phyloP scores from a whole-genome alignment of 2,113 vertebrate species.

The Canis aureus region DNA sequence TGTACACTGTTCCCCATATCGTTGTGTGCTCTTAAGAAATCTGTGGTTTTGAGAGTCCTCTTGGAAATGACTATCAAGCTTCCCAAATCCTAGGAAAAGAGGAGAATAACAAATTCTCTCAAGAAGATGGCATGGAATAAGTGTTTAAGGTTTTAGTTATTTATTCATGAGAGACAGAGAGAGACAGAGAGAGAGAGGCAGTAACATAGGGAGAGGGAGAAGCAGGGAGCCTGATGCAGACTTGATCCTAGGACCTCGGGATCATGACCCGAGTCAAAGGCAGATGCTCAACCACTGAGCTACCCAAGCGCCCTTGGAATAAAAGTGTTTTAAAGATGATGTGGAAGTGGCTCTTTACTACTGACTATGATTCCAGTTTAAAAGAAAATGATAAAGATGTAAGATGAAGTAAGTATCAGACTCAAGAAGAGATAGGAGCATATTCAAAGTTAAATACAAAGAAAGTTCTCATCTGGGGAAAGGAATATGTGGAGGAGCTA shows the following conservation, averaged over 20 bases:
- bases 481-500: background rate
- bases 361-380: background rate
- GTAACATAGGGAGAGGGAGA: too few relatives aligned
- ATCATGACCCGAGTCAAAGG: too few relatives aligned
- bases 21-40: background rate
- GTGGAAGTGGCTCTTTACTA: background rate
- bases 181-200: too few relatives aligned
- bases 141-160: too few relatives aligned
- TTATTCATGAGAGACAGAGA: too few relatives aligned
- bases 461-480: background rate
- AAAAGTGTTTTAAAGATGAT: slow-evolving; percentile 28
- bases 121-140: background rate
- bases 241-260: too few relatives aligned
- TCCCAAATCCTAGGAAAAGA: slow-evolving; percentile 3
- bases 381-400: background rate
- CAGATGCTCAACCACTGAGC: too few relatives aligned
- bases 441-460: background rate
- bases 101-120: background rate
- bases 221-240: too few relatives aligned
- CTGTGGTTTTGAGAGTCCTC: background rate
- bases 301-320: background rate
- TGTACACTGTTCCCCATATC: background rate
- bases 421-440: background rate
- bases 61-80: background rate
- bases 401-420: slow-evolving; percentile 6